Evolutionary conservation across 30 jellyfish, hydroid and myxozoan genomes (phyloP), one percentile per base, ranked within the genome.

Genomic region (Cassiopea xamachana): DNA sequence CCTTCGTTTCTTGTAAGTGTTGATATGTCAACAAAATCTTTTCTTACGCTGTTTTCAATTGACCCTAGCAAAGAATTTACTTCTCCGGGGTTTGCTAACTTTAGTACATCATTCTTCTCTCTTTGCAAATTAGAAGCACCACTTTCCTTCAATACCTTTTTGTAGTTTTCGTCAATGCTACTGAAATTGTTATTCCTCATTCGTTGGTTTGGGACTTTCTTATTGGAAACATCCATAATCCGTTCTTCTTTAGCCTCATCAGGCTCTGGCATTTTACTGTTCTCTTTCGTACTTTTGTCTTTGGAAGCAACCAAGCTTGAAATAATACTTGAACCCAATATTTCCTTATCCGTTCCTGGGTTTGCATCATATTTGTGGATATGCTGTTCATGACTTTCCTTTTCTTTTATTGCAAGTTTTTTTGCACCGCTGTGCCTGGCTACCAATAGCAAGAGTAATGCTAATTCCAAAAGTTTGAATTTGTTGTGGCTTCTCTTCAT

Each of bases 171-270:
- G 70, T 88, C 95, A 70, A 88, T 82, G 48, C 15, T 79, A 58
- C 95, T 88, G 70, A 88, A 77, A 72, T 88, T 88, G 87, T 88
- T 90, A 59, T 88, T 88, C 71, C 59, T 88, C 95, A 88, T 46
- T 78, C 87, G 18, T 60, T 88, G 95, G 43, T 49, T 72, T 17
- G 83, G 78, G 9, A 50, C 7, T 55, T 84, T 73, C 44, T 60
- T 59, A 2, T 39, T 61, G 46, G 27, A 46, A n/a, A 79, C 15
- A 19, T 27, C 48, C 46, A 51, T 49, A 27, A 14, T 19, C 8
- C 45, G 48, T 55, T 64, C 75, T 45, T 44, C 39, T 13, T 19
- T 50, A 1, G 59, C 85, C 67, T 69, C 85, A 18, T 51, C 84
- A 48, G 87, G 27, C 69, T 61, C 75, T 46, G 92, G 85, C 44